These are phyloP conservation scores for Lacerta agilis DNA, from an alignment of 2,797 vertebrate genomes.

Conservation along the genomic window DNA sequence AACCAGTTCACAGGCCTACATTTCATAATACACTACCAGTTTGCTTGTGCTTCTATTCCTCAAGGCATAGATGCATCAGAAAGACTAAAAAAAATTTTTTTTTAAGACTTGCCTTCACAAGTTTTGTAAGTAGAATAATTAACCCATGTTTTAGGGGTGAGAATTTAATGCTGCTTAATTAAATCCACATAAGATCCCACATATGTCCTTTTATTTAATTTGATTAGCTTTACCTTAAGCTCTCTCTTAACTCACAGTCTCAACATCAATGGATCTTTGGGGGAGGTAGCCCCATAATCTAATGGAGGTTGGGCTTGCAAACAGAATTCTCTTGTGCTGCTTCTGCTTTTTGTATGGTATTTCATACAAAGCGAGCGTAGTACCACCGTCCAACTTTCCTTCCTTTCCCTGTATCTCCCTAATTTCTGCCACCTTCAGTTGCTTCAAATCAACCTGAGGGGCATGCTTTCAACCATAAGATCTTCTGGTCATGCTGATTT, in stretches of 20 bases:
- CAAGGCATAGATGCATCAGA: neutral
- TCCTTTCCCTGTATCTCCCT: neutral
- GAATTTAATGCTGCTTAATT: neutral
- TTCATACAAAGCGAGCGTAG: neutral
- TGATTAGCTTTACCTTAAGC: neutral
- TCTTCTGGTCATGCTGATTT: neutral
- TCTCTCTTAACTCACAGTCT: neutral
- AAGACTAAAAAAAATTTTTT: neutral
- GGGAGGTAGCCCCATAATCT: neutral
- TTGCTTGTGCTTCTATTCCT: neutral
- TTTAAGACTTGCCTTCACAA: neutral
- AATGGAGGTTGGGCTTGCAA: neutral
- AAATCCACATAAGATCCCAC: neutral
- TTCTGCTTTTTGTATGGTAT: neutral
- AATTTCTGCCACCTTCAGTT: neutral
- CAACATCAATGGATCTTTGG: neutral
- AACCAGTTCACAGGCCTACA: neutral
- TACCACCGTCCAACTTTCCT: neutral
- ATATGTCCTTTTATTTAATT: neutral
- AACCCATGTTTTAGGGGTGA: neutral
- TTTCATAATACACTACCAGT: neutral
- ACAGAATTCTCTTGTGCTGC: neutral
- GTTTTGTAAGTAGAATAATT: constrained; percentile 26
- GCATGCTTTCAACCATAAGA: neutral
- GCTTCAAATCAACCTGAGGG: neutral